These are phyloP conservation scores for Acleris laterana DNA, from an alignment of 2,888 invertebrate genomes.

Conservation along the genomic window DNA sequence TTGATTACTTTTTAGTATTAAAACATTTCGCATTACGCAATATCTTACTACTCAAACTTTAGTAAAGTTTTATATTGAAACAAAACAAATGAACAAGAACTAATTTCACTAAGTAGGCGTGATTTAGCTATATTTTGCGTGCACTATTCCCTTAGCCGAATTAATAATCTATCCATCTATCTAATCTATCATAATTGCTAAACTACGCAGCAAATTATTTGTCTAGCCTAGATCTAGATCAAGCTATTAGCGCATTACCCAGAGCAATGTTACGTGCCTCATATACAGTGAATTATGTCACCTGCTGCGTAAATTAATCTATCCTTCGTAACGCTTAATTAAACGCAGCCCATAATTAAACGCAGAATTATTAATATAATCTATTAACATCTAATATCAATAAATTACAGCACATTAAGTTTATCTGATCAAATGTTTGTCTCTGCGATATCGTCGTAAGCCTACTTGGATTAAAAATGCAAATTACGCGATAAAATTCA, in stretches of 20 bases:
- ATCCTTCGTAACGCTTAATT: slow-evolving; percentile 3
- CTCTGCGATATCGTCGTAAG: slow-evolving; percentile 6
- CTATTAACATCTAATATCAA: slow-evolving; percentile 13
- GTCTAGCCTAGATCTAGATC: slow-evolving; percentile 1
- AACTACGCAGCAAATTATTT: not conserved
- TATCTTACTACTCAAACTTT: no score
- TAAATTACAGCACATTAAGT: slow-evolving; percentile 3
- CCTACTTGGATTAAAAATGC: slow-evolving; percentile 26
- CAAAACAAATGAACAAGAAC: no score
- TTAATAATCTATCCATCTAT: no score
- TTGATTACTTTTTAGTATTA: no score
- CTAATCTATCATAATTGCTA: not conserved
- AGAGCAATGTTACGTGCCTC: not conserved
- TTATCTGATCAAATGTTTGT: slow-evolving; percentile 14
- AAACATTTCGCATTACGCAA: no score
- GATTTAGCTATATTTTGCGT: no score
- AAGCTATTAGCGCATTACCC: not conserved
- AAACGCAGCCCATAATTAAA: not conserved
- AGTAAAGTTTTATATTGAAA: no score
- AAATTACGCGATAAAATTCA: slow-evolving; percentile 25
- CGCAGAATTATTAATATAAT: slow-evolving; percentile 5
- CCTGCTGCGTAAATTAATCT: slow-evolving; percentile 21
- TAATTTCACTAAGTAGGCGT: no score
- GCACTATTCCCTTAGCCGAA: not conserved
- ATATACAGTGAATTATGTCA: slow-evolving; percentile 2